Base-by-base conservation (phyloP, 2,888 invertebrate species). In the Glyphotaelius pellucidus region DNA sequence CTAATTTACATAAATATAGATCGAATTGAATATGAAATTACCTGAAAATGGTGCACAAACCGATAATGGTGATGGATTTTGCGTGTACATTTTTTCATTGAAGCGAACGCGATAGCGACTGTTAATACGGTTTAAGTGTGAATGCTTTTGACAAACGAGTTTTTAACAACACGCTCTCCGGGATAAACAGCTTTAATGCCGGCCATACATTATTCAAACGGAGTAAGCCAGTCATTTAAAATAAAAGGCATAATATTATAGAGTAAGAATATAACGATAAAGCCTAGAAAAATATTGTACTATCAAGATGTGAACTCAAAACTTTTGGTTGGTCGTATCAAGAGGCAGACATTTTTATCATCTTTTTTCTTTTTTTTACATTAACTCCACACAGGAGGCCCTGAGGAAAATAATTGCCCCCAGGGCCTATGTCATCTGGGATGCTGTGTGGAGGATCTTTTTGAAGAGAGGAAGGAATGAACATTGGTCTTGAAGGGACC, bases 41-140 rank as follows among this genome's bases (percentile, higher is more conserved):
- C 83, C 83, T 11, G 83, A 83, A 83, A 83, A 35, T 35, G 32
- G 19, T 32, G 35, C 19, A 32, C 32, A 35, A 35, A 83, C n/a
- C 35, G 83, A 83, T 83, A 83, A 83, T 25, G 83, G 32, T 83
- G 83, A 83, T 83, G 32, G 83, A 83, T 35, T 83, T 83, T 32
- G 83, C 83, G 19, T 83, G 83, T 83, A 25, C 83, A n/a, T 25
- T 67, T 67, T 67, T 67, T 67, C 67, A n/a, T n/a, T 67, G 67
- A 67, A 67, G 25, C 67, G 25, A 67, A 67, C 67, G 67, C 67
- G 67, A 67, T 67, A 67, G 25, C 67, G 67, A 67, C 67, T 25
- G 7, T 67, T 67, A n/a, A 67, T 67, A n/a, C 67, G 67, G 67
- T 67, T 52, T 67, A 67, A 67, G 67, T 67, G 67, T 67, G 67